Conservation (phyloP, 2,888 invertebrate genomes). For the Sussaba pulchella region DNA sequence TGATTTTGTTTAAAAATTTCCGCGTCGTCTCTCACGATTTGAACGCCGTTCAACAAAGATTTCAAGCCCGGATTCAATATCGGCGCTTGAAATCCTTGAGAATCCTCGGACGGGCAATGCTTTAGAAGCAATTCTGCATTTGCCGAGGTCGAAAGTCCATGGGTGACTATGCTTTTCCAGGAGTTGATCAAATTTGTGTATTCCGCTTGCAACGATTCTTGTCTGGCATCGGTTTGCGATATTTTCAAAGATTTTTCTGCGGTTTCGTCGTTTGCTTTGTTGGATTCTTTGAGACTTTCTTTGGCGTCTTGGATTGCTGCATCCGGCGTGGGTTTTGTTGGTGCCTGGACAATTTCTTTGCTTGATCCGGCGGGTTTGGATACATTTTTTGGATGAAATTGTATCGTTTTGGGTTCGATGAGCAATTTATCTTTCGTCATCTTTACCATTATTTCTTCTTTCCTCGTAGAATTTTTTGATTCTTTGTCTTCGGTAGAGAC, state of each 20-base stretch:
- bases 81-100: not conserved
- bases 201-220: not conserved
- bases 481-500: too few species aligned
- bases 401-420: too few species aligned
- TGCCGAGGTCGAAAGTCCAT: not conserved
- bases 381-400: too few species aligned
- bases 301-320: not conserved
- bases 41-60: not conserved
- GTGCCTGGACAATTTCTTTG: too few species aligned
- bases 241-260: not conserved
- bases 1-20: not conserved
- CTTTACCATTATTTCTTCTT: too few species aligned
- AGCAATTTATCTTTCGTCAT: too few species aligned
- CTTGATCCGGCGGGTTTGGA: too few species aligned
- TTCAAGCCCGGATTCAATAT: not conserved
- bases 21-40: not conserved
- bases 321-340: not conserved
- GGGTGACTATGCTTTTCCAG: not conserved
- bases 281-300: not conserved
- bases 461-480: too few species aligned
- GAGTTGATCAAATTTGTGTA: not conserved
- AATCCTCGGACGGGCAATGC: not conserved
- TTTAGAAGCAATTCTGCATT: not conserved
- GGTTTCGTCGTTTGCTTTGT: not conserved
- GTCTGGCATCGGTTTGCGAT: not conserved